Percentiles rank a stretch among this genome's conserved stretches.
These are phyloP conservation scores for Alentia gelatinosa DNA, from an alignment of 2,888 invertebrate genomes.

Conservation along the genomic window DNA sequence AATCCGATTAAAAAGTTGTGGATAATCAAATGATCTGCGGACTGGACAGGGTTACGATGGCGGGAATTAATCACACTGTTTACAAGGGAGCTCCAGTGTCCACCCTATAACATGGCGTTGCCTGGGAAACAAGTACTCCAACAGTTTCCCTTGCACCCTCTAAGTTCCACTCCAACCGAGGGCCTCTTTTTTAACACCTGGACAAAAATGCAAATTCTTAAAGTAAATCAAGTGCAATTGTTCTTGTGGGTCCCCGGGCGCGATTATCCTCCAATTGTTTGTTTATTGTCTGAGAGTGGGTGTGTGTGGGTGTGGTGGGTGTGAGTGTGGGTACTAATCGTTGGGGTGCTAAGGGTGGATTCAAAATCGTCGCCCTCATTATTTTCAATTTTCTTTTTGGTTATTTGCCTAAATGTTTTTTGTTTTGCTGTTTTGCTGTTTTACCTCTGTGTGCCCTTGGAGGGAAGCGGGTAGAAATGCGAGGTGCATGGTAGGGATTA, in stretches of 20 bases:
- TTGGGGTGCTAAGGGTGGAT: too few relatives aligned
- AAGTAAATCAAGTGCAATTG: background rate
- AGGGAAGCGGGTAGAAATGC: too few relatives aligned
- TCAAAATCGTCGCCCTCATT: too few relatives aligned
- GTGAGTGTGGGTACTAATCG: too few relatives aligned
- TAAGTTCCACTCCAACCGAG: background rate
- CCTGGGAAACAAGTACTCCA: background rate
- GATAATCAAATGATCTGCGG: background rate
- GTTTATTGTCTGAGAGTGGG: too few relatives aligned
- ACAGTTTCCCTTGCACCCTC: background rate
- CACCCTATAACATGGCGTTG: constrained; percentile 4
- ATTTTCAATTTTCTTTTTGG: too few relatives aligned
- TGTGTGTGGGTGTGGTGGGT: background rate
- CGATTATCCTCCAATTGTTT: background rate
- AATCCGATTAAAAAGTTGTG: constrained; percentile 31
- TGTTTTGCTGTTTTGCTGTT: too few relatives aligned
- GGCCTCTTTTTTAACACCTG: background rate
- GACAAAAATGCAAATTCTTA: background rate
- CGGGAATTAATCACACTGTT: constrained; percentile 8
- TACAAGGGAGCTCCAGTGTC: background rate
- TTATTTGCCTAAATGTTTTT: too few relatives aligned
- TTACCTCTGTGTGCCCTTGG: too few relatives aligned
- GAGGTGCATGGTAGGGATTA: too few relatives aligned
- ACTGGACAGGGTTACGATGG: background rate
- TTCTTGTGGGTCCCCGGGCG: background rate